These are phyloP conservation scores for Drosophila setosimentum DNA, from an alignment of 2,888 invertebrate species.

Conservation along the genomic window DNA sequence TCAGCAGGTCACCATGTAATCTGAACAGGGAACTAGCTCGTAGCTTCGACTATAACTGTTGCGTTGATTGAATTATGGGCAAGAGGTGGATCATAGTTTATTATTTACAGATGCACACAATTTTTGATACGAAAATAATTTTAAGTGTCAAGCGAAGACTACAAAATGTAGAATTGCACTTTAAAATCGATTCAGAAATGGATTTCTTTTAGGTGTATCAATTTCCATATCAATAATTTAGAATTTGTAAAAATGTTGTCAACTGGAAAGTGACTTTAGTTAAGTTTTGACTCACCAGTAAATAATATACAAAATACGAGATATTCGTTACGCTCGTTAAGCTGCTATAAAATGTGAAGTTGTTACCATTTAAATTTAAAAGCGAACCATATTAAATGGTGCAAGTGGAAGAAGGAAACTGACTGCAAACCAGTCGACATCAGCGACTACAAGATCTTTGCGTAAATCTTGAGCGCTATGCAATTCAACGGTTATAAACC, in stretches of 20 bases:
- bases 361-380: slow-evolving; percentile 63
- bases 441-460: slow-evolving; percentile 21
- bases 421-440: slow-evolving; percentile 32
- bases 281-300: slow-evolving; percentile 3
- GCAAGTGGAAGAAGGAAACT: neutral
- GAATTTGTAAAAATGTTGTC: neutral
- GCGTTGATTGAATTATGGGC: slow-evolving; percentile 32
- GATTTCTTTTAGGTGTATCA: neutral
- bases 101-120: neutral
- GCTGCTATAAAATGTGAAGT: slow-evolving; percentile 56
- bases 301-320: slow-evolving; percentile 35
- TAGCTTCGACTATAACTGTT: slow-evolving; percentile 1
- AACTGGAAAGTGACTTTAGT: neutral
- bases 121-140: neutral
- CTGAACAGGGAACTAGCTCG: slow-evolving; percentile 20
- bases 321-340: slow-evolving; percentile 51
- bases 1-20: slow-evolving; percentile 41
- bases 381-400: slow-evolving; percentile 44
- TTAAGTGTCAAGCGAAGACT: neutral
- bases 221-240: neutral
- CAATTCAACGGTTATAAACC: slow-evolving; percentile 72
- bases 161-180: neutral
- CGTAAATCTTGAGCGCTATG: slow-evolving; percentile 54
- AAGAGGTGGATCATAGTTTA: neutral
- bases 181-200: neutral